These are phyloP conservation scores for Anseranas semipalmata DNA, from an alignment of 2,113 vertebrate species.

Conservation along the genomic window DNA sequence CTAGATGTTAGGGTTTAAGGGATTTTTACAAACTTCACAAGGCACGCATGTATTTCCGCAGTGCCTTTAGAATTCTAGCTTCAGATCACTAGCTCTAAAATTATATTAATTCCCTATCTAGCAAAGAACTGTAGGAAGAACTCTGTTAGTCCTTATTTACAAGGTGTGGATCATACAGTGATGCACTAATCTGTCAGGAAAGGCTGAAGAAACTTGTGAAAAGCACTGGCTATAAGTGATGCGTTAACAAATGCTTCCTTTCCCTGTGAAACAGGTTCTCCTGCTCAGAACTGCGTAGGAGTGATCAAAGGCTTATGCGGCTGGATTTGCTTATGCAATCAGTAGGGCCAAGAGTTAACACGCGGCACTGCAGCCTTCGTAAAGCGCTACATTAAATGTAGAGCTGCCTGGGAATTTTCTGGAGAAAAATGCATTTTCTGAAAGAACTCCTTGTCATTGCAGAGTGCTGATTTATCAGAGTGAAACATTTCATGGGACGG, in stretches of 20 bases:
- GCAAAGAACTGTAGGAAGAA: background rate
- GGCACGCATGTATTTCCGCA: background rate
- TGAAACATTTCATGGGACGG: background rate
- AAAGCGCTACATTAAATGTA: background rate
- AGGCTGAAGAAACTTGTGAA: background rate
- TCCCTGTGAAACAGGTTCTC: conserved; percentile 22
- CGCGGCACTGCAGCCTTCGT: background rate
- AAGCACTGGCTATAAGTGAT: background rate
- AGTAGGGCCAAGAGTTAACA: background rate
- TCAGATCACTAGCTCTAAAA: background rate
- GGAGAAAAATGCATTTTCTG: background rate
- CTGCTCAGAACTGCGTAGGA: conserved; percentile 2
- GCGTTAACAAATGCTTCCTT: background rate
- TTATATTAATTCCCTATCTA: background rate
- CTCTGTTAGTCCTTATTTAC: background rate
- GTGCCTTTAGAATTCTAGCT: background rate
- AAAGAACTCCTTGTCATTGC: background rate
- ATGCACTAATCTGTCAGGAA: background rate
- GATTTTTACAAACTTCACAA: background rate
- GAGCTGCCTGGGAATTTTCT: background rate
- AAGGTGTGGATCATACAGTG: background rate
- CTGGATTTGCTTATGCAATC: background rate
- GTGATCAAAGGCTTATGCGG: background rate
- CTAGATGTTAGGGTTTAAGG: background rate
- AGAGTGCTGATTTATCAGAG: background rate